These are phyloP conservation scores for Parnassius orleans DNA, from an alignment of 2,888 invertebrate species.

Conservation along the genomic window DNA sequence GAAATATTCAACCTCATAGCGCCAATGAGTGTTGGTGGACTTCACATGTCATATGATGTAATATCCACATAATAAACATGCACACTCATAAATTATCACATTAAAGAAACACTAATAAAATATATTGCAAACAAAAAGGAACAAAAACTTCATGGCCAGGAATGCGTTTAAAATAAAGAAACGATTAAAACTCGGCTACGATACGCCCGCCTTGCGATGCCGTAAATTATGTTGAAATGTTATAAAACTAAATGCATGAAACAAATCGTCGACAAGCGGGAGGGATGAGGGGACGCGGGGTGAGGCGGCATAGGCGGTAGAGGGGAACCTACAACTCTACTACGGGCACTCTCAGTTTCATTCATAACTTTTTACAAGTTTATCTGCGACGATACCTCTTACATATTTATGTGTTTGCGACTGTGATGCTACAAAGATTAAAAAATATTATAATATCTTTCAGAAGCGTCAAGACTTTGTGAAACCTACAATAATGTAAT, in stretches of 20 bases:
- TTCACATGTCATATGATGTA: too few species aligned
- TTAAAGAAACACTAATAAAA: background rate
- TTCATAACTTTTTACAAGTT: slow-evolving; percentile 82
- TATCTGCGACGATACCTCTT: slow-evolving; percentile 77
- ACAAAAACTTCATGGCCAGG: slow-evolving; percentile 4
- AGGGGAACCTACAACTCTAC: slow-evolving; percentile 71
- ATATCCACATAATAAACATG: too few species aligned
- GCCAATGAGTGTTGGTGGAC: too few species aligned
- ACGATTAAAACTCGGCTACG: slow-evolving; percentile 30
- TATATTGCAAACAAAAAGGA: slow-evolving; percentile 3
- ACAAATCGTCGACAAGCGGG: slow-evolving; percentile 60
- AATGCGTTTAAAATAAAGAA: slow-evolving; percentile 28
- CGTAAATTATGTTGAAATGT: slow-evolving; percentile 69
- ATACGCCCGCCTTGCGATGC: slow-evolving; percentile 39
- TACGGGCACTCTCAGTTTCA: slow-evolving; percentile 80
- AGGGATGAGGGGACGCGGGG: slow-evolving; percentile 39
- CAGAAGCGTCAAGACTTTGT: slow-evolving; percentile 6
- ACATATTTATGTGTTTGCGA: slow-evolving; percentile 79
- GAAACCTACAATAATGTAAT: too few species aligned
- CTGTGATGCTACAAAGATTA: slow-evolving; percentile 62
- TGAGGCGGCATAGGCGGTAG: slow-evolving; percentile 33
- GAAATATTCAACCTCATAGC: too few species aligned
- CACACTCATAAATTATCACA: background rate
- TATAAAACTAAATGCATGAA: slow-evolving; percentile 77
- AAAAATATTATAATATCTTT: slow-evolving; percentile 4